Conservation (phyloP, 2,113 vertebrate genomes). For the Edolisoma coerulescens region DNA sequence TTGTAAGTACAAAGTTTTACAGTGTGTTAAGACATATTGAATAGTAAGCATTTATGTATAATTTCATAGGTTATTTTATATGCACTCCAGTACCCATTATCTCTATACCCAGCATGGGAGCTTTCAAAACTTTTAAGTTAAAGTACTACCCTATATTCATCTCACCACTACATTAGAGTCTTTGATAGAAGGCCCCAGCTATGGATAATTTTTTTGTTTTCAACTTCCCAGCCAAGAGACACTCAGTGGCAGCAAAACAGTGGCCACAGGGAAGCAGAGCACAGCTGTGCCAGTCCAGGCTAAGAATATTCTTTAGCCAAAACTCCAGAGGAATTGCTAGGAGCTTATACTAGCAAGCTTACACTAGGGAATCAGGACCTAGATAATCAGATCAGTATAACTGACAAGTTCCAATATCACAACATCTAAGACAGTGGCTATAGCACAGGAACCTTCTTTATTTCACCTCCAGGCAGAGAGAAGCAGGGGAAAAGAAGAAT, state of each 20-base stretch:
- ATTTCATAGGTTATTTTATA: constrained; percentile 51
- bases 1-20: constrained; percentile 22
- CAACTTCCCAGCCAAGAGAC: background rate
- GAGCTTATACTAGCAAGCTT: background rate
- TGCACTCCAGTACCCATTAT: background rate
- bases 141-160: background rate
- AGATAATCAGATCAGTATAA: background rate
- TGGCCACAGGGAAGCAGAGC: background rate
- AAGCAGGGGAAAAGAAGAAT: background rate
- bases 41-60: constrained; percentile 39
- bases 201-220: background rate
- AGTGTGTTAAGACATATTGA: constrained; percentile 36
- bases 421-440: background rate
- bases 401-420: background rate
- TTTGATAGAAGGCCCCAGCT: background rate
- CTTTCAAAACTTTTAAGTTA: background rate
- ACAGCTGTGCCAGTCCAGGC: background rate
- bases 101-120: background rate
- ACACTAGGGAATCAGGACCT: background rate
- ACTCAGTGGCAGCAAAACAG: background rate
- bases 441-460: background rate
- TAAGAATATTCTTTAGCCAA: background rate
- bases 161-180: background rate
- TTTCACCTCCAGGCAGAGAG: background rate
- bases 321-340: background rate